Evolutionary conservation across 2,113 vertebrate genomes (phyloP), one percentile per base, ranked within the genome.

Genomic region (Scartelaos histophorus): DNA sequence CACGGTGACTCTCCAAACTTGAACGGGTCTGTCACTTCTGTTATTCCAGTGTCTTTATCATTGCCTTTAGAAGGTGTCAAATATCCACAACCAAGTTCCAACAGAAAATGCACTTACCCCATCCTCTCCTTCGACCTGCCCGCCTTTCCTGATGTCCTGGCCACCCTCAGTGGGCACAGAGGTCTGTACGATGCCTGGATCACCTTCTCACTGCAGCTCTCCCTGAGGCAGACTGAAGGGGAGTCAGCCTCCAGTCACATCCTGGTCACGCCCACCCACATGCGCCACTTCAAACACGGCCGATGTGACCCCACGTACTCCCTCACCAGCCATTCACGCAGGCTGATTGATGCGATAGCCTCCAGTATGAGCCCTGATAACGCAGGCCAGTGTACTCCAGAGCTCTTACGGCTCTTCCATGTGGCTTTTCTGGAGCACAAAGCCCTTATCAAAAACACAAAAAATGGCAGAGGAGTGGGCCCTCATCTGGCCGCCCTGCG

Each of bases 271-370:
- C 94, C 94, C 4, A 93, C 94, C 35, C 94, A 94, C 68, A 92
- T 94, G 92, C 91, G 94, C 5, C 94, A 94, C 84, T 94, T 90
- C 78, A 94, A 93, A 82, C 94, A 94, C 65, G 94, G 94, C 56
- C 91, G 94, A 19, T 94, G 94, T 77, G 94, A 94, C 80, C 93
- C 93, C 7, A 94, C 94, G 5, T 94, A 93, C 78, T 93, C 94
- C 35, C 34, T 90, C 34, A 92, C 90, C 17, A 72, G 58, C 51
- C 80, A 85, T 67, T 94, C 93, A 29, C 79, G 73, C 5, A 87
- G 89, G 74, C 85, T 94, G 13, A 71, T 90, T 19, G 65, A 74
- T 58, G 86, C 84, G 11, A 80, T 94, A 64, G 79, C 47, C 19
- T 87, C 88, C 17, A 73, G 66, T 53, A n/a, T 81, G 49, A 51